Percentiles rank a stretch among this genome's conserved stretches.
Evolutionary conservation across 1,140 invertebrate genomes (phyloP).

Genomic region (Pachypsylla venusta): DNA sequence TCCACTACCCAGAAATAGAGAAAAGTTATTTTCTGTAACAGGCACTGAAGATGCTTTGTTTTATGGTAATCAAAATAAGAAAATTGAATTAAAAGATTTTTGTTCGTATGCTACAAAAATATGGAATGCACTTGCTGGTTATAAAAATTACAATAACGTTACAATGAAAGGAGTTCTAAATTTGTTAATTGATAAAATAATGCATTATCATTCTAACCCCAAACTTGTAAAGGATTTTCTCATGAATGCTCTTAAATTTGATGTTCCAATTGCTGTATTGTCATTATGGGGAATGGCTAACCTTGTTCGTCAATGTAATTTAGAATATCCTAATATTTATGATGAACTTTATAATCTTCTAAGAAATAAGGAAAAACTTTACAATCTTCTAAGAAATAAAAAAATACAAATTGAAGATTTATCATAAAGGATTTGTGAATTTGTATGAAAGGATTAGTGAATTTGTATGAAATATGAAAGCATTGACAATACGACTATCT

Average conservation of each 20-base stretch:
- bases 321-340: slow-evolving; percentile 13
- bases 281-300: slow-evolving; percentile 44
- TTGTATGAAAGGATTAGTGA: slow-evolving; percentile 47
- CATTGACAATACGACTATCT: too few species aligned
- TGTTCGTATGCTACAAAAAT: not conserved
- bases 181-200: not conserved
- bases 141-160: not conserved
- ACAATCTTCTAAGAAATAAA: too few species aligned
- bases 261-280: slow-evolving; percentile 66
- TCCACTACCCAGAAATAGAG: not conserved
- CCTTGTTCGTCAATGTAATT: slow-evolving; percentile 18
- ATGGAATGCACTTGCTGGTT: not conserved
- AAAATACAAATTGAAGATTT: slow-evolving; percentile 9
- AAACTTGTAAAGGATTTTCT: not conserved
- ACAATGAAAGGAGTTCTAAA: not conserved
- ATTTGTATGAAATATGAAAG: too few species aligned
- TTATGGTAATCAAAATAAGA: not conserved
- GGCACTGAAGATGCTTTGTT: not conserved
- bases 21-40: not conserved
- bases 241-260: not conserved
- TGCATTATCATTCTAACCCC: not conserved
- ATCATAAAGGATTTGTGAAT: slow-evolving; percentile 68
- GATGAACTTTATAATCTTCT: slow-evolving; percentile 4
- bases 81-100: not conserved
- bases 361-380: too few species aligned